These are phyloP conservation scores for Heloderma charlesbogerti DNA, from an alignment of 2,113 vertebrate genomes.

Conservation along the genomic window DNA sequence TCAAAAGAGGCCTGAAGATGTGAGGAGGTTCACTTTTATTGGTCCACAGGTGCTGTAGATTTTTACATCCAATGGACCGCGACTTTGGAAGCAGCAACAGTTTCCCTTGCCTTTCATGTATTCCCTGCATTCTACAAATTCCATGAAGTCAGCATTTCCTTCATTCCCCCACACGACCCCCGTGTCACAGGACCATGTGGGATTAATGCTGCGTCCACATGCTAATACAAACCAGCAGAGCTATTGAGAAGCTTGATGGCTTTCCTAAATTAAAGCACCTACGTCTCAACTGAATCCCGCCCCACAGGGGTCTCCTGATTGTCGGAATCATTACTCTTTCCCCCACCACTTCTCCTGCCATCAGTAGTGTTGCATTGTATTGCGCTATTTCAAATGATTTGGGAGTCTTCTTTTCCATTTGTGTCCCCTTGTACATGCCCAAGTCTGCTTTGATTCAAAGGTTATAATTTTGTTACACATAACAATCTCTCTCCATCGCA, in stretches of 20 bases:
- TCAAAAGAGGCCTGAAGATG: neutral
- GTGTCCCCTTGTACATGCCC: neutral
- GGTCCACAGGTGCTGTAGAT: neutral
- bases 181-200: constrained; percentile 24
- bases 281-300: rapidly evolving
- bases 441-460: constrained; percentile 32
- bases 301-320: rapidly evolving
- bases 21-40: neutral
- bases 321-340: rapidly evolving
- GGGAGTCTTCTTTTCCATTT: neutral
- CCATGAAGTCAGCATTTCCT: constrained; percentile 60
- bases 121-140: constrained; percentile 43
- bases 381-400: neutral
- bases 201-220: constrained; percentile 22
- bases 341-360: rapidly evolving
- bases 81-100: neutral
- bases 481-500: constrained; percentile 55
- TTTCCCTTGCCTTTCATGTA: constrained; percentile 23
- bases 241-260: neutral
- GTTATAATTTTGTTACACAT: constrained; percentile 5
- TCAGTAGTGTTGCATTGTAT: rapidly evolving
- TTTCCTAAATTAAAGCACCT: neutral
- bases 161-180: constrained; percentile 61
- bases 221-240: neutral
- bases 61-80: neutral